Base-by-base conservation (phyloP, 2,888 invertebrate species). In the Pedicia rivosa region DNA sequence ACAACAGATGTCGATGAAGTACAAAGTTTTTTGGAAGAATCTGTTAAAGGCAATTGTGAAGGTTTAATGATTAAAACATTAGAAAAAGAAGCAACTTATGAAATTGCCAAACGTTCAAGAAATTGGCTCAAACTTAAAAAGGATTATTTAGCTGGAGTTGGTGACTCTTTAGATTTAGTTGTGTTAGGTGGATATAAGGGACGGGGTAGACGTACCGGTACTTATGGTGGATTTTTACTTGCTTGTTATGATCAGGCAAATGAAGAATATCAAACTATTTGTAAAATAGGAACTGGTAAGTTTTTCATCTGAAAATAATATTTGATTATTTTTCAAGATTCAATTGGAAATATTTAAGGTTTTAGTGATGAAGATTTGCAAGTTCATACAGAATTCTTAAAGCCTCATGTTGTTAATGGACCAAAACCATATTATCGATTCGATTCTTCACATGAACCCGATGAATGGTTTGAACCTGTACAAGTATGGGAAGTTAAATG, bases 1-100 rank as follows among this genome's bases (percentile, higher is more conserved):
- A 87, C 91, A 5, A 69, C 65, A 35, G 77, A 75, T 38, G 78
- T 83, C 55, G 97, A 98, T 52, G 87, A 91, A 55, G 88, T 98
- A 38, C 83, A 88, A 59, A 79, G 78, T 48, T 94, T 95, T 62
- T 66, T 98, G 37, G 94, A 97, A 38, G 90, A 90, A 53, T 82
- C 95, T 4, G 77, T 98, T 37, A 87, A 86, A 68, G 81, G 82
- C 74, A 91, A 92, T 54, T 98, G 98, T 63, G 98, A 98, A 66
- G 98, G 98, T 2, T 67, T 98, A 39, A 98, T 98, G 97, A 88
- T 98, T 6, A 98, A 98, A 67, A 88, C 94, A 0, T 63, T 98
- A 35, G 72, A 78, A 47, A 57, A 59, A 4, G 79, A 84, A 50
- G 90, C 97, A 0, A 81, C 84, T 0, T 98, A 98, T 61, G 97